phyloP scores from a whole-genome alignment of 2,888 invertebrate species.

The Theretra japonica region DNA sequence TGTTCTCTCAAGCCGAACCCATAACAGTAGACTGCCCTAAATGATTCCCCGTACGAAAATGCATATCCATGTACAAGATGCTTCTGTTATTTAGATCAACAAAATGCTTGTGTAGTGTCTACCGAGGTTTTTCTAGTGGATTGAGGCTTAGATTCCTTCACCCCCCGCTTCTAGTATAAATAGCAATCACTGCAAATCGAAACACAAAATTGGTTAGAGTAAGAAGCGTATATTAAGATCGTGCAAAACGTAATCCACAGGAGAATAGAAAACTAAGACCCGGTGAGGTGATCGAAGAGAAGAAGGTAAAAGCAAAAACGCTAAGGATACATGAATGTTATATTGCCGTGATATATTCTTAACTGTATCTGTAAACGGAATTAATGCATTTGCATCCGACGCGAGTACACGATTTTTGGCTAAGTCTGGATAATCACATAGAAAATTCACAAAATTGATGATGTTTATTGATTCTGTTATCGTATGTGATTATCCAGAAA shows the following conservation, averaged over 20 bases:
- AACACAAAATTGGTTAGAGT: conserved; percentile 58
- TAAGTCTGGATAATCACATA: conserved; percentile 71
- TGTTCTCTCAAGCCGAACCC: conserved; percentile 84
- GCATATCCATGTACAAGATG: conserved; percentile 71
- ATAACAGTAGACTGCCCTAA: conserved; percentile 70
- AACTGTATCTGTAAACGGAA: conserved; percentile 75
- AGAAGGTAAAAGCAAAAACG: conserved; percentile 91
- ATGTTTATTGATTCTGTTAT: conserved; percentile 32
- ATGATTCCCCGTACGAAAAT: conserved; percentile 60
- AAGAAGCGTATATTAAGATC: conserved; percentile 76
- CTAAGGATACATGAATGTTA: conserved; percentile 80
- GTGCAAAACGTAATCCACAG: conserved; percentile 85
- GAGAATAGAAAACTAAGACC: conserved; percentile 97
- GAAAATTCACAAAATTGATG: conserved; percentile 35
- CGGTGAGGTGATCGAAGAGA: conserved; percentile 96
- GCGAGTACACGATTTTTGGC: conserved; percentile 64
- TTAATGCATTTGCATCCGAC: conserved; percentile 78
- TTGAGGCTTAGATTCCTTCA: conserved; percentile 70
- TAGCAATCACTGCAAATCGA: conserved; percentile 61
- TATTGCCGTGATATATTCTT: conserved; percentile 79
- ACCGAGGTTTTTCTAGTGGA: conserved; percentile 63
- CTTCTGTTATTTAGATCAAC: conserved; percentile 61
- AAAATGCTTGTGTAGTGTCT: conserved; percentile 69
- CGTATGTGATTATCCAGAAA: conserved; percentile 70
- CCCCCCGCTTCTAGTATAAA: conserved; percentile 75